Conservation (phyloP, 2,113 vertebrate species). For the Bos indicus region DNA sequence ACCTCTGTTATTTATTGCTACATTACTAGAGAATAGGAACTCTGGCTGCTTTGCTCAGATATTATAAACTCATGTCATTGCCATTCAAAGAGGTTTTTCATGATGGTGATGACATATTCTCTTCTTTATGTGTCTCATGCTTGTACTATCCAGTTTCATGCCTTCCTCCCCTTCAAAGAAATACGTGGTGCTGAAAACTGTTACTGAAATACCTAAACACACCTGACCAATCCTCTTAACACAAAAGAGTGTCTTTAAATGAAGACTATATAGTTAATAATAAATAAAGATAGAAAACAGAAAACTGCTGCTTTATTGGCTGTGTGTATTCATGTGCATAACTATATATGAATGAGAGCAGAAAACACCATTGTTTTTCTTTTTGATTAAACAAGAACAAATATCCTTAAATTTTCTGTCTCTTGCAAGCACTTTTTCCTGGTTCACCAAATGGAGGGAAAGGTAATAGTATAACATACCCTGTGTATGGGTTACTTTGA, state of each 20-base stretch:
- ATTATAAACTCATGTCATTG: background rate
- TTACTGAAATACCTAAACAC: background rate
- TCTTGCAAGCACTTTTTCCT: background rate
- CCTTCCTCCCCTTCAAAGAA: background rate
- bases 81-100: background rate
- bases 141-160: background rate
- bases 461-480: background rate
- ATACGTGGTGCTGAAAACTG: background rate
- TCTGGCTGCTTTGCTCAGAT: background rate
- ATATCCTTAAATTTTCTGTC: background rate
- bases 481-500: background rate
- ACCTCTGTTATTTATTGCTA: background rate
- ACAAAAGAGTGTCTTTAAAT: background rate
- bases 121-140: background rate
- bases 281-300: background rate
- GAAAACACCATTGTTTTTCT: background rate
- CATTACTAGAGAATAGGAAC: background rate
- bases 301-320: background rate
- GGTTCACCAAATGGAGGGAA: background rate
- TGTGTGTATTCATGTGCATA: background rate
- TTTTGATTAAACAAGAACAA: background rate
- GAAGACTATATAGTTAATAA: background rate
- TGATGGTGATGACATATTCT: background rate
- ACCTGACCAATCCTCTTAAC: background rate
- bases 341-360: background rate